Evolutionary conservation across 2,797 vertebrate genomes (phyloP), one percentile per base, ranked within the genome.

Genomic region (Sebastes steindachneri): DNA sequence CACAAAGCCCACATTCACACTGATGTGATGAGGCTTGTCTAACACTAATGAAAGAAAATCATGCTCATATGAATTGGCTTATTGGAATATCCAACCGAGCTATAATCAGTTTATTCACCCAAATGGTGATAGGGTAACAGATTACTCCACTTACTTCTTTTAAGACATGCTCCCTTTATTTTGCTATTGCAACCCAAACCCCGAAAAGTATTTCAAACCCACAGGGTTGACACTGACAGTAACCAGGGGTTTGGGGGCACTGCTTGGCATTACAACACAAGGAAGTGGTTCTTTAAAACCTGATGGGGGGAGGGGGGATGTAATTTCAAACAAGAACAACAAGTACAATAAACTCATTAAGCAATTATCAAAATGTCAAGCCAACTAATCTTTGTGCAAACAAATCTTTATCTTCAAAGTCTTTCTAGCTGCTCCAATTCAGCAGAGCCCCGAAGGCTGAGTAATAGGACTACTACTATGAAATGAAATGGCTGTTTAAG

Each of bases 401-500:
- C n/a, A 62, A 57, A 66, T 67, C 12, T 78, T 80, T 73, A 73
- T 57, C 35, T 76, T 51, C 29, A 69, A 31, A 57, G 67, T 66
- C 57, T 81, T 62, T 76, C 41, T n/a, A 10, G 54, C 58, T 66
- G 6, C 54, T 71, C 17, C 21, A 67, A 59, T 63, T 65, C 59
- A 65, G 71, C 23, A 66, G 33, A 77, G 19, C 53, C 63, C 72
- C 29, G 3, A 48, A 83, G 82, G 80, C 80, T 37, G 35, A 60
- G 55, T n/a, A 55, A 37, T 2, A 60, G 12, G n/a, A 37, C 31
- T 17, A 59, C 26, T 17, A 64, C 59, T 37, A 51, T 67, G 59
- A 74, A 77, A 86, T 74, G 3, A 80, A 78, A 78, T 45, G 59
- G 19, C 60, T 79, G 80, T 62, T 81, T 78, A 69, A 79, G 73